Base-by-base conservation (phyloP, 2,113 vertebrate species). In the Oplegnathus fasciatus region DNA sequence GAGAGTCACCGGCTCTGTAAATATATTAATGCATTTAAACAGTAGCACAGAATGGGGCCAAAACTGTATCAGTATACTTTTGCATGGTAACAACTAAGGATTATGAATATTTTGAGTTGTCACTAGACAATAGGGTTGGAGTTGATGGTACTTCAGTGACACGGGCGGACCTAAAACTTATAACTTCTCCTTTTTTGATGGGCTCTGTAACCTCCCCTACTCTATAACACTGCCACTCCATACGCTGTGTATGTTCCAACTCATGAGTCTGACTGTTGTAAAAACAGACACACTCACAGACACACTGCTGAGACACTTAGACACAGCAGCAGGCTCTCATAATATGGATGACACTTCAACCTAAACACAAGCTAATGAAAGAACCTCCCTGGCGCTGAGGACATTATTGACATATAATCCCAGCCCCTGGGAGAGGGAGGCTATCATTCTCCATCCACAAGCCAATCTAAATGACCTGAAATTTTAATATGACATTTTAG, bases 401-500 rank as follows among this genome's bases (percentile, higher is more conserved):
- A 92, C 83, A 78, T 87, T 85, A 92, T 89, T 87, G 91, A 86
- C 86, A 88, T 86, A 85, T 92, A 93, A 93, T 93, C 89, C 50
- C 26, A 65, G 70, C 64, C 84, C 87, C 72, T 55, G 75, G 90
- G 85, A 91, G 77, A 84, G 24, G 55, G 68, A 80, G 65, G 83
- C 86, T 62, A 14, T 91, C 88, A 61, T 69, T 85, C 77, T 83
- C 61, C 79, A 89, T 68, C 76, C 78, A 76, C 77, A 57, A 64
- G 64, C 86, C 72, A 84, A 85, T 84, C 91, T 92, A 91, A 92
- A 91, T 72, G 62, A 77, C 75, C 80, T 82, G 71, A 84, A 90
- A 94, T 91, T 88, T 92, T 83, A 90, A 93, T 88, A 90, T 89
- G 88, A 82, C 89, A 92, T 94, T 92, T 94, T 72, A 82, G 76